Percentiles rank a stretch among this genome's conserved stretches.
Evolutionary conservation across 2,888 invertebrate species (phyloP).

Genomic region (Volucella inflata): DNA sequence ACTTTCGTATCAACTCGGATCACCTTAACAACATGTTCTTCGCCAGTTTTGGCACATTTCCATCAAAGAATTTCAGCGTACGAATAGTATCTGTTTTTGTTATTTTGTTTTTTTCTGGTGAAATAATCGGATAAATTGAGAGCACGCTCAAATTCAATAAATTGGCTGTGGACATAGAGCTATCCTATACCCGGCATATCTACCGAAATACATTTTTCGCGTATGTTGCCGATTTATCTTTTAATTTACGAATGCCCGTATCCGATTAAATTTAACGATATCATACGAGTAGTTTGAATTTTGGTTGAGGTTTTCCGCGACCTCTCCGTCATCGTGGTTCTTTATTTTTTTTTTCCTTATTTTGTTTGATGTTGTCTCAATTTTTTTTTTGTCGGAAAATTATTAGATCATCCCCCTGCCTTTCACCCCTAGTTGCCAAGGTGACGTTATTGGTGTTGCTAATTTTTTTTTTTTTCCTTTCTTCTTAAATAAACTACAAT

Average conservation of each 20-base stretch:
- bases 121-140: no score
- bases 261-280: conserved; percentile 59
- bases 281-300: conserved; percentile 30
- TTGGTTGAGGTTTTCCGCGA: not conserved
- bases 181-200: conserved; percentile 3
- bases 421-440: no score
- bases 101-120: not conserved
- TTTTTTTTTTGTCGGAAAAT: no score
- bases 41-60: conserved; percentile 60
- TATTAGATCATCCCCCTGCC: no score
- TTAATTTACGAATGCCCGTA: conserved; percentile 13
- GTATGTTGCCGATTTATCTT: conserved; percentile 62
- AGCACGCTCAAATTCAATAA: no score
- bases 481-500: no score
- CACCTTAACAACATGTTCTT: conserved; percentile 44
- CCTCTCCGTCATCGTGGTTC: no score
- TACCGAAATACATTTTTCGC: conserved; percentile 40
- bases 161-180: no score
- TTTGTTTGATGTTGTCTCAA: no score
- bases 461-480: no score
- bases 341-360: no score
- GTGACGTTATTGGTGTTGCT: no score
- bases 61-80: conserved; percentile 40
- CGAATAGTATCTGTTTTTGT: conserved; percentile 12
- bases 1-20: conserved; percentile 50